Evolutionary conservation across 1,140 invertebrate genomes (phyloP), one percentile per base, ranked within the genome.

Genomic region (Contarinia nasturtii): DNA sequence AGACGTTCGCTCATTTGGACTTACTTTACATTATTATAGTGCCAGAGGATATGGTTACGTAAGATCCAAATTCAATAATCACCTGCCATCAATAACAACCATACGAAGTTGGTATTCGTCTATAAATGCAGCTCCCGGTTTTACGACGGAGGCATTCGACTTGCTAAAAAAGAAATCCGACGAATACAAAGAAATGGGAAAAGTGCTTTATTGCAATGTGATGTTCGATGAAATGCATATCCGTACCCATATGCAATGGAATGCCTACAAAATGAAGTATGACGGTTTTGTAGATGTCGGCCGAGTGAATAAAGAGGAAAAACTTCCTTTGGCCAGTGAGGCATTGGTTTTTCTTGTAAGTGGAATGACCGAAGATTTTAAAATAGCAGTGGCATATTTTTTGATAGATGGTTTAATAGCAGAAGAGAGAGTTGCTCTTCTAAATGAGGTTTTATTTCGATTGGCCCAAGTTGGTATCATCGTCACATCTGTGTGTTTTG

Each of bases 11-110:
- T 40, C 38, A 49, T 65, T 64, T 57, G 58, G 59, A 14, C 22
- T 60, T 33, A 61, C 58, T 20, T 47, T 65, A 1, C 52, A 64
- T 47, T 62, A 58, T 54, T 56, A 53, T 45, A 60, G 57, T 2
- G 51, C 56, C 14, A 59, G 55, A 52, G 58, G 56, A 8, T 64
- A 65, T 49, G 43, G 50, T 33, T 65, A 54, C 53, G 54, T 63
- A 8, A 18, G 63, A 48, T 48, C 55, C 53, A 54, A 44, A 46
- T 64, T 61, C 50, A 47, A 52, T 33, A 55, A 52, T 41, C 49
- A 45, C 49, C 52, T 64, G 45, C 63, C 60, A 36, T 53, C 59
- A 44, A 52, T 52, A 2, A 52, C 46, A 41, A 61, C 55, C 15
- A 45, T 64, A 37, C 38, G 50, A 44, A 53, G 53, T 38, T 66